Conservation (phyloP, 2,888 invertebrate genomes). For the Salpingus planirostris region DNA sequence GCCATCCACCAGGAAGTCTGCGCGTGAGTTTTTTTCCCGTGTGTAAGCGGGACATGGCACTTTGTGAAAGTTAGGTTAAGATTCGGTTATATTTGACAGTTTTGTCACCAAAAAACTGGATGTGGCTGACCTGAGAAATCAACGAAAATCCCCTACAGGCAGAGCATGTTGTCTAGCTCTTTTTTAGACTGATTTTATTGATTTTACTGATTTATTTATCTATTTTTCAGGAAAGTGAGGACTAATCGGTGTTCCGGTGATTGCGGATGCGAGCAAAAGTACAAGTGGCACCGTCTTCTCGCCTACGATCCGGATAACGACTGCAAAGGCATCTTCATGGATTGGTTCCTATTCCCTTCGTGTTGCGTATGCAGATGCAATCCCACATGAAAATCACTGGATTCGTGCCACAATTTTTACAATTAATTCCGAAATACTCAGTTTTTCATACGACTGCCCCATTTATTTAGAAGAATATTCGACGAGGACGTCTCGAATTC, state of each 20-base stretch:
- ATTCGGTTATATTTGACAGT: too few species aligned
- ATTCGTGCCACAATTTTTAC: too few species aligned
- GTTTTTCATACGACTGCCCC: too few species aligned
- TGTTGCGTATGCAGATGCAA: constrained; percentile 76
- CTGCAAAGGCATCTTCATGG: constrained; percentile 87
- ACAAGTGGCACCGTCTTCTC: constrained; percentile 75
- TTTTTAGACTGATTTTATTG: constrained; percentile 2
- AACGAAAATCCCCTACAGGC: too few species aligned
- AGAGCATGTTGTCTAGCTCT: too few species aligned
- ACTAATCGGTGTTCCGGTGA: constrained; percentile 78
- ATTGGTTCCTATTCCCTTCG: constrained; percentile 90
- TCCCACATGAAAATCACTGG: constrained; percentile 19
- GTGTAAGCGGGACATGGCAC: too few species aligned
- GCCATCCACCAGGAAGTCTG: constrained; percentile 93
- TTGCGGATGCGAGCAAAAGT: constrained; percentile 87
- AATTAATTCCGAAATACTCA: too few species aligned
- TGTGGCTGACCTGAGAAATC: too few species aligned
- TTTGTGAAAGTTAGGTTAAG: too few species aligned
- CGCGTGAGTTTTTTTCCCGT: constrained; percentile 56
- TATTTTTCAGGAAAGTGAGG: constrained; percentile 58
- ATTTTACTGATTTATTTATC: constrained; percentile 7
- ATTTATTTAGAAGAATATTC: too few species aligned
- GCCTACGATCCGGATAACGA: constrained; percentile 91
- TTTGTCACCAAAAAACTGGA: too few species aligned
- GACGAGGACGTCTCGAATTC: too few species aligned